Evolutionary conservation across 1,140 invertebrate genomes (phyloP), one percentile per base, ranked within the genome.

Genomic region (Apocrypta bakeri): DNA sequence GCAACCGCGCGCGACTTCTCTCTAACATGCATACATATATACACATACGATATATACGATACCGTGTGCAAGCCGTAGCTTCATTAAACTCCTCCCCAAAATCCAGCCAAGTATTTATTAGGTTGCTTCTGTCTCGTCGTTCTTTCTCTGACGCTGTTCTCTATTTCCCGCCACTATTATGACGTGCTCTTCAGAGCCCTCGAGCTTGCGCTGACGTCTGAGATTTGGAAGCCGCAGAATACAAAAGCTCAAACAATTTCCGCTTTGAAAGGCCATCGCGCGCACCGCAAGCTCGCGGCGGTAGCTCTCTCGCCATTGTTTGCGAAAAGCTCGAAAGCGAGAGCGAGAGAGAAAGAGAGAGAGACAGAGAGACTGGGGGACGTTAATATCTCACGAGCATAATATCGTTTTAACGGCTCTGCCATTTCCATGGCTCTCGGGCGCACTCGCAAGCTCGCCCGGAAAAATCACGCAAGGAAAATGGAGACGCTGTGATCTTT

Each of bases 231-330:
- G 87, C 89, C 88, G 82, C 86, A 88, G 89, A 88, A 89, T 88
- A 89, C 88, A 88, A 90, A 89, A 88, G 87, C 87, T 89, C 84
- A 87, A 89, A 89, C 87, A 88, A 89, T 90, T 89, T 88, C 85
- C 87, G 87, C 78, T 82, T 82, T 88, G 86, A 89, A 88, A 88
- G 87, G 85, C 66, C 48, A 48, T 27, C 73, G 31, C 64, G 83
- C 83, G 84, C 87, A 78, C 83, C 61, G 74, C 63, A 81, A 74
- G 78, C 17, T 40, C 33, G 64, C 68, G 69, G 33, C 33, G 33
- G 25, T 4, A 24, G 68, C 33, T 40, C 27, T 56, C 68, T 14
- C 24, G 37, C 79, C 71, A 81, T 81, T 81, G 71, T 81, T 81
- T 81, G 56, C 31, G 61, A 77, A 56, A 56, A 56, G 48, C 48